Conservation (phyloP, 2,113 vertebrate genomes). For the Morone saxatilis region DNA sequence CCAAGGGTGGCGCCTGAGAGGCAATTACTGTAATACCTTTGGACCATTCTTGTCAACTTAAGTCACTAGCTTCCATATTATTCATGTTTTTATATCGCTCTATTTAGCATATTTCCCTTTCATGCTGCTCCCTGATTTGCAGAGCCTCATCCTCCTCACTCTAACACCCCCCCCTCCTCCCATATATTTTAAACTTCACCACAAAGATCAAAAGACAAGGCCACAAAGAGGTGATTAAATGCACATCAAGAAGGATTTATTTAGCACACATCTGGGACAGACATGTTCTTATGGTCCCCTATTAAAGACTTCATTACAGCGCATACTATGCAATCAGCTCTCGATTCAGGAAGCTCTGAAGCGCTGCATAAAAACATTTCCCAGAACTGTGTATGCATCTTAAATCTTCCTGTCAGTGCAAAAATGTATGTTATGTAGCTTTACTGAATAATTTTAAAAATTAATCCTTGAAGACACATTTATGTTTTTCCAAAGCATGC, state of each 20-base stretch:
- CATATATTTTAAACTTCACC: conserved; percentile 70
- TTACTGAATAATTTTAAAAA: not conserved
- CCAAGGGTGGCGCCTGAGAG: conserved; percentile 55
- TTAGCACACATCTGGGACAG: conserved; percentile 67
- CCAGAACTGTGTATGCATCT: not conserved
- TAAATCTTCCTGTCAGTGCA: not conserved
- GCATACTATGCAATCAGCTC: conserved; percentile 36
- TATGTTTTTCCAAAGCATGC: not conserved
- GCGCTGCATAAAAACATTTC: not conserved
- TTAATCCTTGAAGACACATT: not conserved
- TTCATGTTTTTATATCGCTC: conserved; percentile 47
- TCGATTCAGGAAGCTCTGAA: conserved; percentile 26
- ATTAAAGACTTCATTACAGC: conserved; percentile 68
- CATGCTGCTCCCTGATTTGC: conserved; percentile 25
- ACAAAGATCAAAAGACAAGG: conserved; percentile 76
- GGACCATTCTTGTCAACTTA: conserved; percentile 68
- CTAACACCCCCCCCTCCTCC: conserved; percentile 14
- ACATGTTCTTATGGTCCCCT: conserved; percentile 55
- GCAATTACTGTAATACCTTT: conserved; percentile 74
- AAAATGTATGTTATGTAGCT: not conserved
- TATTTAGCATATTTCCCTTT: conserved; percentile 65
- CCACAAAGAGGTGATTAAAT: conserved; percentile 80
- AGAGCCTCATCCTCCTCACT: conserved; percentile 25
- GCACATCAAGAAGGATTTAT: conserved; percentile 74
- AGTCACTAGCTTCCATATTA: conserved; percentile 52